A percentile compares a stretch with the other conserved stretches of the same genome.
Conservation (phyloP, 2,113 vertebrate genomes). For the Forbesichthys papilliferus region DNA sequence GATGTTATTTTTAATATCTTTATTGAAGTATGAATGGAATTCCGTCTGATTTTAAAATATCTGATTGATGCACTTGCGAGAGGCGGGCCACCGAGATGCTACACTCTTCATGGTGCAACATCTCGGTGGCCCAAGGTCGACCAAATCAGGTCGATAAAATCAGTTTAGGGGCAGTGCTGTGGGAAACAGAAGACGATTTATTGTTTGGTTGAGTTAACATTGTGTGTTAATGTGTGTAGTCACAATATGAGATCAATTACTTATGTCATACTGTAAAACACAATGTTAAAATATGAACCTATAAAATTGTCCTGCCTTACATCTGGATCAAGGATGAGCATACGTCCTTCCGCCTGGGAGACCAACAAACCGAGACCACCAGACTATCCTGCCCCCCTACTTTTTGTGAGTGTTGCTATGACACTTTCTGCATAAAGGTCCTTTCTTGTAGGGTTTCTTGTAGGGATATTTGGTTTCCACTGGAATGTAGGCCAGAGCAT, state of each 20-base stretch:
- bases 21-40: slow-evolving; percentile 18
- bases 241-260: no score
- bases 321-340: no score
- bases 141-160: slow-evolving; percentile 1
- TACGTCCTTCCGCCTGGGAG: no score
- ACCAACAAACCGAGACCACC: no score
- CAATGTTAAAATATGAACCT: no score
- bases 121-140: no score
- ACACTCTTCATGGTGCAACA: slow-evolving; percentile 8
- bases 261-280: no score
- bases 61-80: slow-evolving; percentile 53
- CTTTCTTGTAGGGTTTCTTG: slow-evolving; percentile 46
- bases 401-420: slow-evolving; percentile 50
- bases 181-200: neutral
- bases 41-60: slow-evolving; percentile 22
- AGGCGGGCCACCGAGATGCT: slow-evolving; percentile 46
- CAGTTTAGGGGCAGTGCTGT: slow-evolving; percentile 49
- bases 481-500: slow-evolving; percentile 43
- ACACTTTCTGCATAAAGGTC: slow-evolving; percentile 56
- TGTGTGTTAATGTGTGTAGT: neutral
- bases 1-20: slow-evolving; percentile 1
- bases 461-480: slow-evolving; percentile 51
- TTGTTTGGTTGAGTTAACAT: no score
- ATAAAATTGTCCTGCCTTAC: no score
- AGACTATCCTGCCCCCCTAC: slow-evolving; percentile 57